Base-by-base conservation (phyloP, 1,140 invertebrate genomes). In the Aleiodes sp. region DNA sequence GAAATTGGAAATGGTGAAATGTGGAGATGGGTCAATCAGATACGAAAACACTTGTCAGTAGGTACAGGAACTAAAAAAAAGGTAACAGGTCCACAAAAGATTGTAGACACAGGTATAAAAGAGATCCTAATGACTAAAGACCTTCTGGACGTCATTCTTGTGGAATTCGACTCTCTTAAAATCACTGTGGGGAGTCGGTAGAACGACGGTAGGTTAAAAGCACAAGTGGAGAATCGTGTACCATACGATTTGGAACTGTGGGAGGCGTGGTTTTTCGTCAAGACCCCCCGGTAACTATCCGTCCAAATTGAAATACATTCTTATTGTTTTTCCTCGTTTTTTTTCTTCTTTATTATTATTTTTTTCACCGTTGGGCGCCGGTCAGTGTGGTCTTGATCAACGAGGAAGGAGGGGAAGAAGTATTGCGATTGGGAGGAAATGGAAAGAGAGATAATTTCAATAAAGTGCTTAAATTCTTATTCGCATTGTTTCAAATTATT, bases 21-120 rank as follows among this genome's bases (percentile, higher is more conserved):
- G 28, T 39, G 35, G 70, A 82, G 81, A 82, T 82, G 80, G 80
- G 81, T 81, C 79, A 81, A 82, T 82, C 80, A 80, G 81, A 82
- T 82, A 82, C 62, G 79, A 81, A 82, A 79, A 82, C 79, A 81
- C 76, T 82, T 81, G 79, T 81, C 77, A 74, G 73, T 60, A 46
- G 65, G 71, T 65, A 72, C 74, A 82, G 78, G 80, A 67, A n/a
- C n/a, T n/a, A n/a, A n/a, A n/a, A n/a, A 75, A 74, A 75, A 76
- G 70, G 76, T 76, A 80, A 78, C 73, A 73, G 78, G 77, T 71
- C 73, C 72, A 71, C 65, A 70, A 71, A 68, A 75, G 77, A 74
- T 71, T 75, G 71, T 76, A 73, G 77, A 76, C 79, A 77, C 79
- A 82, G 80, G 81, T 82, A 82, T 79, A 79, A 65, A 73, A 72